Percentiles rank a stretch among this genome's conserved stretches.
Evolutionary conservation across 2,888 invertebrate species (phyloP).

Genomic region (Ormyrus thymus): DNA sequence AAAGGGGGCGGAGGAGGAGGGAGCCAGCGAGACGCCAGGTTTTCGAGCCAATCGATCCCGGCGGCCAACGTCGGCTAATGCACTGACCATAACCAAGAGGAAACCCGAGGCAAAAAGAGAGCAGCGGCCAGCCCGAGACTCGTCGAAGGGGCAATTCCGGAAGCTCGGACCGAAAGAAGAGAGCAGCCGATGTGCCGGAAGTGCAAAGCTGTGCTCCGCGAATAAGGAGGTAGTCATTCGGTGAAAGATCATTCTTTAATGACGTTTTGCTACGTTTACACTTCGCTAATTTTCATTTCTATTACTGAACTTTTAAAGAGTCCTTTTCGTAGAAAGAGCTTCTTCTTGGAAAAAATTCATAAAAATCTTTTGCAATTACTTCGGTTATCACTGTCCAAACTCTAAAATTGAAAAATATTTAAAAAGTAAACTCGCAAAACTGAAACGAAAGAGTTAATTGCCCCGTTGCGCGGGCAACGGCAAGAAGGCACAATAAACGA

Average conservation of each 20-base stretch:
- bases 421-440: too few relatives aligned
- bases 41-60: conserved; percentile 29
- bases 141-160: too few relatives aligned
- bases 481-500: not conserved
- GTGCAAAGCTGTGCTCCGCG: conserved; percentile 25
- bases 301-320: too few relatives aligned
- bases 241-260: not conserved
- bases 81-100: conserved; percentile 19
- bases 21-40: not conserved
- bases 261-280: not conserved
- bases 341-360: too few relatives aligned
- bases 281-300: not conserved
- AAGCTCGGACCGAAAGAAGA: not conserved
- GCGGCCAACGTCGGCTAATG: conserved; percentile 4
- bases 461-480: too few relatives aligned
- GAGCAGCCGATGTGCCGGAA: conserved; percentile 17
- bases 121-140: too few relatives aligned
- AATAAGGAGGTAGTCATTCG: conserved; percentile 37
- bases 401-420: too few relatives aligned
- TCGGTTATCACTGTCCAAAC: too few relatives aligned
- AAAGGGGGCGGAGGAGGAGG: conserved; percentile 2
- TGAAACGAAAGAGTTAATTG: too few relatives aligned
- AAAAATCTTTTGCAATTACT: too few relatives aligned
- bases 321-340: too few relatives aligned
- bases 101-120: not conserved